phyloP scores from a whole-genome alignment of 2,888 invertebrate genomes.

The Dioctria rufipes region DNA sequence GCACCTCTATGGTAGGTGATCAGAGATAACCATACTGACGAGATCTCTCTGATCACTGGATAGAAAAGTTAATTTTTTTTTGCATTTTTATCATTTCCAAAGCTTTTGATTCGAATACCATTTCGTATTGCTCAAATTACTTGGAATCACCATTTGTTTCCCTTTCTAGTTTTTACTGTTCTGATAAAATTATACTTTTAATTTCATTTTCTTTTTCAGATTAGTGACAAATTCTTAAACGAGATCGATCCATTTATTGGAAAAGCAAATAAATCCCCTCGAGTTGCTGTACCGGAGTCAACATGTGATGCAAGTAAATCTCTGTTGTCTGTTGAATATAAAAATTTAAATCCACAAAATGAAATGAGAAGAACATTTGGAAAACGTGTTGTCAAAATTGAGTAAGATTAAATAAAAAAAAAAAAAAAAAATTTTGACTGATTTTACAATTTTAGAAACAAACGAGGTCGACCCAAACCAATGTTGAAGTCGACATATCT shows the following conservation, averaged over 20 bases:
- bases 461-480: constrained; percentile 74
- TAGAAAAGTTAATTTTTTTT: no score
- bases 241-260: constrained; percentile 67
- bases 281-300: constrained; percentile 26
- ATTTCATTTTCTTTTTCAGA: constrained; percentile 57
- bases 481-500: constrained; percentile 78
- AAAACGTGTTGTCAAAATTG: constrained; percentile 81
- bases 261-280: constrained; percentile 61
- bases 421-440: background rate
- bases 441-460: constrained; percentile 71
- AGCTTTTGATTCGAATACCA: no score
- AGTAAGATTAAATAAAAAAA: constrained; percentile 66
- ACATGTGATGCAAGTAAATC: constrained; percentile 78
- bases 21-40: no score
- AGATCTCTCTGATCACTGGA: no score
- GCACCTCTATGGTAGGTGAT: no score
- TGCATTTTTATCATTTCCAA: no score
- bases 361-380: constrained; percentile 88
- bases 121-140: no score
- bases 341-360: constrained; percentile 84
- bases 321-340: constrained; percentile 78
- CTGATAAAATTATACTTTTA: no score
- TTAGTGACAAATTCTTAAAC: constrained; percentile 67
- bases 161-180: no score
- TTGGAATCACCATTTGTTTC: no score